Percentiles rank a stretch among this genome's conserved stretches.
Conservation (phyloP, 1,140 invertebrate genomes). For the Atta cephalotes region DNA sequence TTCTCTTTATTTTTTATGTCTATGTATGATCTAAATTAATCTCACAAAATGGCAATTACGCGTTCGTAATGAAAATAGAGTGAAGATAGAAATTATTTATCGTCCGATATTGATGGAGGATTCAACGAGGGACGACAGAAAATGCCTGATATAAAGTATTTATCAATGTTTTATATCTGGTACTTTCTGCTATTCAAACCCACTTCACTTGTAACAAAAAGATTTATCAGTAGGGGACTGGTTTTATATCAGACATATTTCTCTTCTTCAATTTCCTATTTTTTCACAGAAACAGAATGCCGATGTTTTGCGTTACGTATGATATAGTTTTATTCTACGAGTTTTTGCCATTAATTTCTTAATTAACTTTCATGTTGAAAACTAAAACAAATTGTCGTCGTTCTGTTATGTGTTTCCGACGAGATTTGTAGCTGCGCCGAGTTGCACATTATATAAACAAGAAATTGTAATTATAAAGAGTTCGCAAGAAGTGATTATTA, state of each 20-base stretch:
- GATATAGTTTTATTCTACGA: not conserved
- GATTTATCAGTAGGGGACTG: not conserved
- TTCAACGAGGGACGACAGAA: slow-evolving; percentile 1
- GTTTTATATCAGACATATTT: slow-evolving; percentile 21
- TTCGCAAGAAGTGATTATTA: not conserved
- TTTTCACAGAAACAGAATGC: not conserved
- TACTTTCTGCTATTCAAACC: not conserved
- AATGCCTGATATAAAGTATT: slow-evolving; percentile 18
- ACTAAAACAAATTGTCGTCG: slow-evolving; percentile 8
- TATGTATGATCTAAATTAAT: not conserved
- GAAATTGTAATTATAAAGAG: slow-evolving; percentile 54
- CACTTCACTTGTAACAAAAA: slow-evolving; percentile 7
- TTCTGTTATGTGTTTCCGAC: not conserved
- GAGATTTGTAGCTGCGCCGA: not conserved
- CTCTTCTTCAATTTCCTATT: not conserved
- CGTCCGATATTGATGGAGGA: not conserved
- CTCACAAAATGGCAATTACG: slow-evolving; percentile 17
- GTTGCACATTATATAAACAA: slow-evolving; percentile 17
- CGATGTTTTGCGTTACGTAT: not conserved
- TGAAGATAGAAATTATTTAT: not conserved
- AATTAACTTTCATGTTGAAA: not conserved
- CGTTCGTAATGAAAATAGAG: not conserved
- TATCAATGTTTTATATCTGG: slow-evolving; percentile 4
- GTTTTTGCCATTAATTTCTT: not conserved
- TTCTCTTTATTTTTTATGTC: not conserved